Conservation (phyloP, 2,888 invertebrate species). For the Hetaerina titia region DNA sequence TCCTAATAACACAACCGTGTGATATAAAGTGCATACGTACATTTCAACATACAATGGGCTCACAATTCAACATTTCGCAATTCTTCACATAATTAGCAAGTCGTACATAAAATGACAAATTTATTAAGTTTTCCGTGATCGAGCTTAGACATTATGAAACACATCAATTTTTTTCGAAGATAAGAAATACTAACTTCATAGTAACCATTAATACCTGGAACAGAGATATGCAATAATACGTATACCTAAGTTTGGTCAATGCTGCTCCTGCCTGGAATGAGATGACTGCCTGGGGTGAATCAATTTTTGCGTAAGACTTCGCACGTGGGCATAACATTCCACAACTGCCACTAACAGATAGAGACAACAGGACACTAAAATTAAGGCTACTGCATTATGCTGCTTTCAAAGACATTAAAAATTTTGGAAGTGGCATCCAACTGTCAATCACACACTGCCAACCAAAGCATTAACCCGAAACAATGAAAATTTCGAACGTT, state of each 20-base stretch:
- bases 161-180: no score
- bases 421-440: background rate
- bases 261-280: background rate
- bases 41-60: no score
- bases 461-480: background rate
- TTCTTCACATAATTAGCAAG: no score
- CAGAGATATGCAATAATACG: no score
- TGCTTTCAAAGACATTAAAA: background rate
- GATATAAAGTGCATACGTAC: no score
- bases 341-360: background rate
- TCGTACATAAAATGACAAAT: no score
- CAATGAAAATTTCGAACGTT: conserved; percentile 24
- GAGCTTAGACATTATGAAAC: no score
- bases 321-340: background rate
- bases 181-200: no score
- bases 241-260: background rate
- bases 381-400: background rate
- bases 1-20: no score
- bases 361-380: background rate
- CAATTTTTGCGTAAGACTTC: background rate
- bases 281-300: background rate
- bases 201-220: no score
- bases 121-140: no score
- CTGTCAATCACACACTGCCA: background rate
- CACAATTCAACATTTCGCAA: no score